Evolutionary conservation across 2,113 vertebrate species (phyloP), one percentile per base, ranked within the genome.

Genomic region (Otocyon megalotis): DNA sequence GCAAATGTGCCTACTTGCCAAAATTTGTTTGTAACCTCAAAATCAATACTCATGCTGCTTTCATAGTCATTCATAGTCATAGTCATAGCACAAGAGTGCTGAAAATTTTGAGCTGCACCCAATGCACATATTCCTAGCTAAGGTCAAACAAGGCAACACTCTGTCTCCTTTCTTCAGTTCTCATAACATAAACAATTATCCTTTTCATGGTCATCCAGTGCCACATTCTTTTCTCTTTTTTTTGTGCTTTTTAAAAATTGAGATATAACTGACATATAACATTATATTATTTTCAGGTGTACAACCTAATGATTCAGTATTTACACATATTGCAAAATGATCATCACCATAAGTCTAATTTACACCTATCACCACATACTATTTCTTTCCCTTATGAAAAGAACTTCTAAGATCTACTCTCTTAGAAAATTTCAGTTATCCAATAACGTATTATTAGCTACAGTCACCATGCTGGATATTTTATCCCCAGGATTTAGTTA

Each of bases 141-240:
- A 88, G 50, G 85, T 77, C 53, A 48, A 96, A 94, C 22, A 90
- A 96, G 56, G 67, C 54, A 87, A 82, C 1, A 12, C 8, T 76
- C 32, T 19, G 10, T 37, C 30, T 92, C 76, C 88, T 97, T 94
- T n/a, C 86, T 95, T 83, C 79, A 89, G 24, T 56, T 90, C 89
- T 85, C 54, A 90, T 20, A 83, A 35, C 87, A 28, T 63, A 96
- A 94, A 92, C 43, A 71, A 82, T 24, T 92, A 83, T 77, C 48
- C 62, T 89, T 79, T 94, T 87, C 85, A 96, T 8, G 30, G 24
- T 88, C 74, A 54, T n/a, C 26, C 82, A 96, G 82, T 87, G 54
- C 20, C 76, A 86, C 30, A 32, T 79, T 76, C 63, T 93, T 80
- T 81, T 58, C 30, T 82, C 77, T 53, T 30, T 76, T 82, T 87